phyloP scores from a whole-genome alignment of 2,797 vertebrate genomes.

The Botia kubotai region DNA sequence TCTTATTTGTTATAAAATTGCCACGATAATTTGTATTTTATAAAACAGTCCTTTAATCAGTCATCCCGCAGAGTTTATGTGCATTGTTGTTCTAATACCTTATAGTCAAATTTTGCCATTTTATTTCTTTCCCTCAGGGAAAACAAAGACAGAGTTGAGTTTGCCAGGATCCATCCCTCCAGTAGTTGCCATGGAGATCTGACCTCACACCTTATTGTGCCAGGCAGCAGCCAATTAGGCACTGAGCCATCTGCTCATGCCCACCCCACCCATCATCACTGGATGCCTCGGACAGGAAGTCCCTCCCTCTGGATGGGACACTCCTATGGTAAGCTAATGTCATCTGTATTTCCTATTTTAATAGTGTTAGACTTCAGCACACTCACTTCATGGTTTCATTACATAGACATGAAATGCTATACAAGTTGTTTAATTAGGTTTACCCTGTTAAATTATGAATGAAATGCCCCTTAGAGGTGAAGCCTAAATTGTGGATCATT shows the following conservation, averaged over 20 bases:
- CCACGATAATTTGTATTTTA: neutral
- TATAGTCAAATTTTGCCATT: conserved; percentile 11
- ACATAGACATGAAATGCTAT: neutral
- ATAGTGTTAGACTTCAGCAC: conserved; percentile 5
- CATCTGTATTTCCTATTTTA: conserved; percentile 16
- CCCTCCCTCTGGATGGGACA: conserved; percentile 97
- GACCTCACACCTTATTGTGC: conserved; percentile 90
- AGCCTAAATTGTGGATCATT: conserved; percentile 2
- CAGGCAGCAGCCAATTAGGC: conserved; percentile 85
- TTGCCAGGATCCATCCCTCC: conserved; percentile 89
- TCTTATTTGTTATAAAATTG: neutral
- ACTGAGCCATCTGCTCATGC: conserved; percentile 83
- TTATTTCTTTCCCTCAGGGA: conserved; percentile 76
- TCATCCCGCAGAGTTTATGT: neutral
- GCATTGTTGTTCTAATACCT: neutral
- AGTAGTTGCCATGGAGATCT: conserved; percentile 92
- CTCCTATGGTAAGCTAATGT: conserved; percentile 85
- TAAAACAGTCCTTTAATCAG: neutral
- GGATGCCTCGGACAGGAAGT: conserved; percentile 95
- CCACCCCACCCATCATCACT: conserved; percentile 89
- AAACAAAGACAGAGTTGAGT: conserved; percentile 95
- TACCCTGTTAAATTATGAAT: conserved; percentile 15
- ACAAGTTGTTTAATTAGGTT: conserved; percentile 13
- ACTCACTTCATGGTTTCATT: conserved; percentile 8
- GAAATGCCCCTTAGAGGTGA: conserved; percentile 2